Evolutionary conservation across 2,113 vertebrate genomes (phyloP), one percentile per base, ranked within the genome.

Genomic region (Dromiciops gliroides): DNA sequence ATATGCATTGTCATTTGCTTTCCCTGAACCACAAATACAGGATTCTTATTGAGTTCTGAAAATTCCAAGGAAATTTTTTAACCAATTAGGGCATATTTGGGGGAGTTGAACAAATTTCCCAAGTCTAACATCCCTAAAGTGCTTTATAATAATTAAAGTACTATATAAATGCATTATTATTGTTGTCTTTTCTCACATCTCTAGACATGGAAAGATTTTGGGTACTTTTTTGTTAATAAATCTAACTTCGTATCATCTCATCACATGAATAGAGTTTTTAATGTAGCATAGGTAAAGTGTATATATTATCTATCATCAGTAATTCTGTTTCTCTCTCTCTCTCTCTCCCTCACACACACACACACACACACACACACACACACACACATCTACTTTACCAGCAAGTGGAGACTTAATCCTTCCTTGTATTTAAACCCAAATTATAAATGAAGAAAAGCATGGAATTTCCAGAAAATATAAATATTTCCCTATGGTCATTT

Each of bases 371-470:
- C n/a, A n/a, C n/a, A n/a, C n/a, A n/a, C n/a, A n/a, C 51, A 50
- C 26, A 14, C 48, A 89, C 19, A 50, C 8, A 51, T 92, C 50
- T 37, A 50, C 83, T 90, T 94, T 28, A 92, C 19, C 19, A 51
- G 90, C 52, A 95, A 94, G 75, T 50, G 10, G 23, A 51, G 6
- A 88, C 56, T 90, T 91, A 93, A 48, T 8, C 28, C 1, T 19
- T 91, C 37, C 92, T 50, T 56, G 7, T 92, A 25, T 37, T 28
- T 16, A 53, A 60, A 89, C 2, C 50, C n/a, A 22, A 3, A 48
- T 92, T 89, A 92, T 51, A 90, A 75, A 50, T 95, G 56, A 92
- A 44, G 31, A 83, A 94, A 90, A 90, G 3, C n/a, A 37, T 16
- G 24, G 90, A 24, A 22, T 93, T 95, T 47, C 37, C 60, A 95